These are phyloP conservation scores for Acrossocheilus wenchowensis DNA, from an alignment of 2,797 vertebrate genomes.

Conservation along the genomic window DNA sequence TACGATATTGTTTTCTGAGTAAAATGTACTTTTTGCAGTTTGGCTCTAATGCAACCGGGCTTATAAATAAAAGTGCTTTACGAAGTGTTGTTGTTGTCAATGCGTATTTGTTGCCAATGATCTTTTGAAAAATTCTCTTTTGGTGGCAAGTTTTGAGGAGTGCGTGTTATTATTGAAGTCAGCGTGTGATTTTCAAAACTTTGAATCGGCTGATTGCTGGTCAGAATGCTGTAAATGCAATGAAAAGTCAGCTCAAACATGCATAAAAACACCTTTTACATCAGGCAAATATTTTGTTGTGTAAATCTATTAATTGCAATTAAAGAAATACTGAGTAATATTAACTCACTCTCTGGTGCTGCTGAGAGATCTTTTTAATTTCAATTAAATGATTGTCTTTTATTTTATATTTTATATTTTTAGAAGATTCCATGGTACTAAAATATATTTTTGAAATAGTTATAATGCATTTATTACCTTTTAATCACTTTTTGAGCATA, in stretches of 20 bases:
- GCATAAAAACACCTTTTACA: not conserved
- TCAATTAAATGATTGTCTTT: no score
- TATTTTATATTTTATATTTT: not conserved
- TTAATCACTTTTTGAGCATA: not conserved
- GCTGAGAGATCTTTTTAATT: no score
- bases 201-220: no score
- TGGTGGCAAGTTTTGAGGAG: not conserved
- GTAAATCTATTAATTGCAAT: not conserved
- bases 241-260: no score
- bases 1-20: slow-evolving; percentile 27
- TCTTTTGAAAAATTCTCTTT: not conserved
- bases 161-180: not conserved
- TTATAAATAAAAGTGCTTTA: slow-evolving; percentile 42
- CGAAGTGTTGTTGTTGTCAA: not conserved
- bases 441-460: not conserved
- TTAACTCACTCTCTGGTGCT: not conserved
- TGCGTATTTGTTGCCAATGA: not conserved
- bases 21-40: slow-evolving; percentile 37
- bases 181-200: no score
- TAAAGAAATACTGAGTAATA: not conserved
- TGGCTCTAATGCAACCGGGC: slow-evolving; percentile 22
- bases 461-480: not conserved
- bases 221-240: not conserved
- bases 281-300: not conserved
- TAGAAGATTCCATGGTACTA: no score